phyloP scores from a whole-genome alignment of 2,797 vertebrate species.

The Limnodromus scolopaceus region DNA sequence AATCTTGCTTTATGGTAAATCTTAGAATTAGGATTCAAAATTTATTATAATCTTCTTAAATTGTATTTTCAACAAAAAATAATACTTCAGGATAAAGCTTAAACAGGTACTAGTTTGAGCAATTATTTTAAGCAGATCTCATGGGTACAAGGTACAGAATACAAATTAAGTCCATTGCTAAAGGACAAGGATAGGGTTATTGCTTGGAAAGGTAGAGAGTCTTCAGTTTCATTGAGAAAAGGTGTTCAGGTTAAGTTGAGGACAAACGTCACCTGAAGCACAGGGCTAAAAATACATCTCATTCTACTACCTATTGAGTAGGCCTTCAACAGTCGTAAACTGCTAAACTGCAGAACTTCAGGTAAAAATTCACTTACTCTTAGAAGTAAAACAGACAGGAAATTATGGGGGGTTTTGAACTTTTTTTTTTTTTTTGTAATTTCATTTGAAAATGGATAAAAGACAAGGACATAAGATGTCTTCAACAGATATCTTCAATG shows the following conservation, averaged over 20 bases:
- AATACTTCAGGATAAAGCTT: neutral
- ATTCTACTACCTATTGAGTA: neutral
- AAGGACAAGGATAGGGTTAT: neutral
- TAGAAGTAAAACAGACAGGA: neutral
- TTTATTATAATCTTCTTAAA: neutral
- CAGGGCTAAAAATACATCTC: neutral
- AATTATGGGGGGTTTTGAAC: neutral
- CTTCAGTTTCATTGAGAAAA: neutral
- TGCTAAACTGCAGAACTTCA: neutral
- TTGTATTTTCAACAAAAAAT: neutral
- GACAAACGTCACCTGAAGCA: neutral
- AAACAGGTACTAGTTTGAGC: neutral
- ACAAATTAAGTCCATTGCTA: neutral
- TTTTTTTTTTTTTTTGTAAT: neutral
- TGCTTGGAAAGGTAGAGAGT: neutral
- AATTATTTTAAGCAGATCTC: neutral
- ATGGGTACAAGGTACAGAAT: neutral
- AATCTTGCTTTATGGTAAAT: neutral
- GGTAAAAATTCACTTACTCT: neutral
- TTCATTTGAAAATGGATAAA: neutral
- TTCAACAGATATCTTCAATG: neutral
- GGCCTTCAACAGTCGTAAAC: neutral
- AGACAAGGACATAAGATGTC: neutral
- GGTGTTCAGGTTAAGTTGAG: neutral
- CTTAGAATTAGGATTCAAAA: neutral